phyloP scores from a whole-genome alignment of 2,113 vertebrate species.

The Gadus chalcogrammus region DNA sequence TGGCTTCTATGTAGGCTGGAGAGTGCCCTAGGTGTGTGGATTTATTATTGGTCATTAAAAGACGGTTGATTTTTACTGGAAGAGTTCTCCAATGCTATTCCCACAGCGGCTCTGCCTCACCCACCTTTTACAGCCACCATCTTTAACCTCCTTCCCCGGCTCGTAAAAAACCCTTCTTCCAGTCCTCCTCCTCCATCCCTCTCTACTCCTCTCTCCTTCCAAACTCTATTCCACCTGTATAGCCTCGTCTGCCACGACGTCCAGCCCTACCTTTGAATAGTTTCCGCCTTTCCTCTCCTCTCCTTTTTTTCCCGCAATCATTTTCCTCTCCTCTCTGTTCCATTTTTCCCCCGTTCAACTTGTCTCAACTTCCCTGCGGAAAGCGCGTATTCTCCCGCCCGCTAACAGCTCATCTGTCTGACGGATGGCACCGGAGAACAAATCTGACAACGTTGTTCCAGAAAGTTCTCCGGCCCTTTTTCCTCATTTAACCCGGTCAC shows the following conservation, averaged over 20 bases:
- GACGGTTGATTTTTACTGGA: constrained; percentile 65
- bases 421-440: neutral
- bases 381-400: constrained; percentile 11
- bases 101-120: constrained; percentile 38
- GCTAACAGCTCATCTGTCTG: constrained; percentile 31
- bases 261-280: constrained; percentile 40
- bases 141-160: constrained; percentile 62
- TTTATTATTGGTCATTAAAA: constrained; percentile 71
- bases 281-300: constrained; percentile 21
- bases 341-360: neutral
- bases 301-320: neutral
- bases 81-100: constrained; percentile 37
- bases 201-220: neutral
- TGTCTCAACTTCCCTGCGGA: neutral
- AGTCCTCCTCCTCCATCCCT: constrained; percentile 13
- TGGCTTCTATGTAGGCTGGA: constrained; percentile 18
- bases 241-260: constrained; percentile 36
- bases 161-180: constrained; percentile 47
- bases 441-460: too few species aligned
- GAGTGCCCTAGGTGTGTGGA: constrained; percentile 42
- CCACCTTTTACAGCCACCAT: constrained; percentile 53
- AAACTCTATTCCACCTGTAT: neutral
- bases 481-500: too few species aligned
- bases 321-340: constrained; percentile 3
- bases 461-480: too few species aligned